phyloP scores from a whole-genome alignment of 2,797 vertebrate species.

The Xenopus petersii region DNA sequence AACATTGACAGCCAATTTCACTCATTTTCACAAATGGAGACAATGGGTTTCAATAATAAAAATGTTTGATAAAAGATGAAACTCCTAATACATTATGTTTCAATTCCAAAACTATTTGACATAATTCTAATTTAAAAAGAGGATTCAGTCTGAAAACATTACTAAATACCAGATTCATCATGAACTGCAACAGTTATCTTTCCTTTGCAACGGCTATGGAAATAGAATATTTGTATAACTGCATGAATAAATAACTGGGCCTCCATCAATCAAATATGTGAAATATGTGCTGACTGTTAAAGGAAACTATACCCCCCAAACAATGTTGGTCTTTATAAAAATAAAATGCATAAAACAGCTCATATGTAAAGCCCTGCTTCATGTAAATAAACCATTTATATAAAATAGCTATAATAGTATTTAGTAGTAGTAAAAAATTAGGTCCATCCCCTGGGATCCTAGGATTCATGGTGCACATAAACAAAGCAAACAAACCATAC shows the following conservation, averaged over 20 bases:
- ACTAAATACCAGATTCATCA: slow-evolving; percentile 39
- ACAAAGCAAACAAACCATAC: too few relatives aligned
- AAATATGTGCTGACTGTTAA: too few relatives aligned
- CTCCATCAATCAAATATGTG: too few relatives aligned
- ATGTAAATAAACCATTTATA: too few relatives aligned
- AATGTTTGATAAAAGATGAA: slow-evolving; percentile 43
- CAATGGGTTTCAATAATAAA: slow-evolving; percentile 44
- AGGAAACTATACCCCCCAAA: too few relatives aligned
- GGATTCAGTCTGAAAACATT: slow-evolving; percentile 14
- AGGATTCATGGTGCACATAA: too few relatives aligned
- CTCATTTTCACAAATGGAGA: slow-evolving; percentile 41
- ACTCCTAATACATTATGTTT: slow-evolving; percentile 19
- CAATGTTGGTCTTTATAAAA: too few relatives aligned
- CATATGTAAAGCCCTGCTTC: too few relatives aligned
- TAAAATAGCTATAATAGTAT: too few relatives aligned
- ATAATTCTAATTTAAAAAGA: slow-evolving; percentile 43
- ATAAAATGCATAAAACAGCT: too few relatives aligned
- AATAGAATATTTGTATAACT: slow-evolving; percentile 37
- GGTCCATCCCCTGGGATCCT: too few relatives aligned
- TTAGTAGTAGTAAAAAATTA: too few relatives aligned
- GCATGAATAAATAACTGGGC: not conserved
- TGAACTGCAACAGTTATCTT: slow-evolving; percentile 37
- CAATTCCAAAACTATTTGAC: slow-evolving; percentile 30
- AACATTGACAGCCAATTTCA: slow-evolving; percentile 39
- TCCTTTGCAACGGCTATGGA: slow-evolving; percentile 34